Evolutionary conservation across 1,140 invertebrate species (phyloP), one percentile per base, ranked within the genome.

Genomic region (Batillaria attramentaria): DNA sequence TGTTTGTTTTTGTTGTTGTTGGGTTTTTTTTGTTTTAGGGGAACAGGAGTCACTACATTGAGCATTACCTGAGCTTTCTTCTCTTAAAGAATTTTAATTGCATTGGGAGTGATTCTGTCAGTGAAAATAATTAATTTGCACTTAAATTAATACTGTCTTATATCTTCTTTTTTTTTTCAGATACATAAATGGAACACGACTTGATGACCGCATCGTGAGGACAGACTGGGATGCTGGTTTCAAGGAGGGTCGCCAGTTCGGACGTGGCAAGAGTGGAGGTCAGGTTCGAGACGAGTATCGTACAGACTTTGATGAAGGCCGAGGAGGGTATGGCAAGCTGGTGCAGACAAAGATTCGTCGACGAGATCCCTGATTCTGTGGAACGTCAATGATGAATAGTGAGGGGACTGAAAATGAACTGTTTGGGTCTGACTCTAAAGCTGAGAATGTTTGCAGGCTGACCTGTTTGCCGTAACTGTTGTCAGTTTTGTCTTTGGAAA

Each of bases 161-260:
- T 3, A 16, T 62, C 10, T 35, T 0, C 24, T 68, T 13, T 68
- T 42, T 10, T 70, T 42, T 41, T 1, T 10, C 73, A 75, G 73
- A 4, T 99, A 97, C 91, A 93, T 99, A 10, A 99, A 99, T 93
- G 97, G 97, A 3, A 99, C 98, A 0, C 93, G 98, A 81, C 91
- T 99, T 28, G 99, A 99, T 92, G 98, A 99, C 87, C 93, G 99
- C 88, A 96, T 99, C 72, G 97, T 99, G 37, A 93, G 99, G 88
- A 98, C 97, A 77, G 98, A 99, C 92, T 99, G 98, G 98, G 99
- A 99, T 92, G 98, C 98, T 68, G 99, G 99, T 5, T 99, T 99
- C 92, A 94, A 98, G 73, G 98, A 99, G 93, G 99, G 98, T 3
- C 92, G 99, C 87, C 98, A 99, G 90, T 99, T 97, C 93, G 99